Conservation (phyloP, 2,888 invertebrate genomes). For the Scaptomyza caliginosa region DNA sequence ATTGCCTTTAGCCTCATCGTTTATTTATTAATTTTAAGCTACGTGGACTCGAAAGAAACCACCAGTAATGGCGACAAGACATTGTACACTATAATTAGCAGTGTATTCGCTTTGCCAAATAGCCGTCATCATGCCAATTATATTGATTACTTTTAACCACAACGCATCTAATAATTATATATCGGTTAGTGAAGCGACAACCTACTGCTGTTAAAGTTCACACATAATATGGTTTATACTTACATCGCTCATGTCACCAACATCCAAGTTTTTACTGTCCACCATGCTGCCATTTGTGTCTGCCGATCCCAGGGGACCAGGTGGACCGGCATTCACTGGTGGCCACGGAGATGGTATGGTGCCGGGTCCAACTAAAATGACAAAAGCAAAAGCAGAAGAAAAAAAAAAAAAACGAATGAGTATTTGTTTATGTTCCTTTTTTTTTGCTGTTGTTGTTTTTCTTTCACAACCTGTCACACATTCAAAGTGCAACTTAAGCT, state of each 20-base stretch:
- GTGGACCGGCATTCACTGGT: constrained; percentile 92
- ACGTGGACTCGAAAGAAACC: too few relatives aligned
- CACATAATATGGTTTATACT: too few relatives aligned
- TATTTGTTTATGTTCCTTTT: too few relatives aligned
- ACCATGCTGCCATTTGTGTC: constrained; percentile 96
- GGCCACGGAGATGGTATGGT: constrained; percentile 99
- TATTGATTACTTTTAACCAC: neutral
- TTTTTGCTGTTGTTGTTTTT: too few relatives aligned
- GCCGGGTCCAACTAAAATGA: constrained; percentile 90
- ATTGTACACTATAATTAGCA: too few relatives aligned
- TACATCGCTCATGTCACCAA: constrained; percentile 95
- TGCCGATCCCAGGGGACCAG: constrained; percentile 87
- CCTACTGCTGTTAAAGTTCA: neutral
- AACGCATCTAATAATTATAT: neutral
- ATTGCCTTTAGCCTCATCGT: too few relatives aligned
- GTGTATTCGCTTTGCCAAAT: neutral
- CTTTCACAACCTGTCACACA: constrained; percentile 16
- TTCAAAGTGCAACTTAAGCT: constrained; percentile 21
- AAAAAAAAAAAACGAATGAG: too few relatives aligned
- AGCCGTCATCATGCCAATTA: neutral
- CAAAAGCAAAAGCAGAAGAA: constrained; percentile 31
- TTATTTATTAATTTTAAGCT: too few relatives aligned
- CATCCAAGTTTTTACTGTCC: constrained; percentile 95
- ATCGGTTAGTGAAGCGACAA: too few relatives aligned
- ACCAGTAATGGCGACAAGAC: too few relatives aligned